A percentile compares a stretch with the other conserved stretches of the same genome.
These are phyloP conservation scores for Conopomorpha cramerella DNA, from an alignment of 1,140 invertebrate genomes.

Conservation along the genomic window DNA sequence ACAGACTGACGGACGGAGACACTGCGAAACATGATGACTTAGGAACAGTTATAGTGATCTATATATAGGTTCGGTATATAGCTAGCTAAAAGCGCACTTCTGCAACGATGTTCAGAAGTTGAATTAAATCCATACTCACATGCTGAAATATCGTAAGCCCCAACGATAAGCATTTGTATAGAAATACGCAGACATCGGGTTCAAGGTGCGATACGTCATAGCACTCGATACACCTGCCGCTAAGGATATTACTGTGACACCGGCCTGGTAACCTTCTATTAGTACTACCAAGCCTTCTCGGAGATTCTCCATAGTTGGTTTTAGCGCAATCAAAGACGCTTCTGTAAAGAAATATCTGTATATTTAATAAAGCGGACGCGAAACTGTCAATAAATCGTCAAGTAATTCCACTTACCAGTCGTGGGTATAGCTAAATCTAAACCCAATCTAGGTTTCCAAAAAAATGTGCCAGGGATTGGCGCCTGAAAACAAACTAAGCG, in stretches of 20 bases:
- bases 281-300: constrained; percentile 17
- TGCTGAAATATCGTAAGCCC: constrained; percentile 25
- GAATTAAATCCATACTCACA: too few species aligned
- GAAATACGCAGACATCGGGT: constrained; percentile 23
- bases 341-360: too few species aligned
- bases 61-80: neutral
- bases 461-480: constrained; percentile 25
- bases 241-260: neutral
- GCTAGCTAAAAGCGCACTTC: neutral
- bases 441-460: constrained; percentile 38
- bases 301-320: constrained; percentile 16
- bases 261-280: constrained; percentile 18
- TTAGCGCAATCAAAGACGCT: constrained; percentile 1
- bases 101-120: too few species aligned
- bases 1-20: too few species aligned
- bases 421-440: constrained; percentile 28
- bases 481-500: too few species aligned
- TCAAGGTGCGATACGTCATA: constrained; percentile 17
- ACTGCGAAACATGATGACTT: too few species aligned
- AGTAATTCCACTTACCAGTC: constrained; percentile 16
- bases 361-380: too few species aligned
- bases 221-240: too few species aligned
- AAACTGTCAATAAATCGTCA: too few species aligned
- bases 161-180: constrained; percentile 33
- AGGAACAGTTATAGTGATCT: too few species aligned